Base-by-base conservation (phyloP, 2,888 invertebrate species). In the Caenorhabditis sp. region DNA sequence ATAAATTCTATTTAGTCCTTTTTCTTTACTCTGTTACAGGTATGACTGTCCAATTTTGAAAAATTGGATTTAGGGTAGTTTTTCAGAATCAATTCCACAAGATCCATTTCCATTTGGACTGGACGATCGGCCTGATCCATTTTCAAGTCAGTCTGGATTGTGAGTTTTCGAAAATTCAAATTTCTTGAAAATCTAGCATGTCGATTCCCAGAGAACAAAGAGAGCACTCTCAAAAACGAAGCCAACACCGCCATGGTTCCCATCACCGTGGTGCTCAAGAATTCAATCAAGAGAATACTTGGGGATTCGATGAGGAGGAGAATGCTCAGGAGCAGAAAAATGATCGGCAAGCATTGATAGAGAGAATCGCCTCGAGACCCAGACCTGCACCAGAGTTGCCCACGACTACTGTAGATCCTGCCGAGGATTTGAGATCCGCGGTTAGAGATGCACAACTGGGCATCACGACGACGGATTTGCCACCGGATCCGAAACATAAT, bases 401-500 rank as follows among this genome's bases (percentile, higher is more conserved):
- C 0, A 41, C 61, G n/a, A 69, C 51, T 38, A 66, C 63, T 12
- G 69, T 70, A 10, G 76, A 82, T 38, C 73, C 66, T 16, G 77
- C 73, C 2, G 77, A 73, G 28, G 82, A 82, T 16, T 28, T 82
- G 54, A 66, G 28, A 44, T 35, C 41, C 2, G 82, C 82, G 1
- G 41, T 82, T 6, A 19, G 76, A 22, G 54, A 82, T 72, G 82
- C 82, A 7, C 82, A 82, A 38, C 35, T 70, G 28, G 79, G 79
- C 8, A 74, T 79, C 35, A 80, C 83, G 5, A 83, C 83, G 12
- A 83, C 83, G 16, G 79, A 73, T 49, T 61, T 84, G 24, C 84
- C 84, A 38, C 75, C 80, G 7, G 80, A 87, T 82, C 86, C 87
- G 12, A 69, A 73, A 26, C 87, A 87, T 68, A 85, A 86, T 59